Base-by-base conservation (phyloP, 2,113 vertebrate species). In the Rhabdomys dilectus region DNA sequence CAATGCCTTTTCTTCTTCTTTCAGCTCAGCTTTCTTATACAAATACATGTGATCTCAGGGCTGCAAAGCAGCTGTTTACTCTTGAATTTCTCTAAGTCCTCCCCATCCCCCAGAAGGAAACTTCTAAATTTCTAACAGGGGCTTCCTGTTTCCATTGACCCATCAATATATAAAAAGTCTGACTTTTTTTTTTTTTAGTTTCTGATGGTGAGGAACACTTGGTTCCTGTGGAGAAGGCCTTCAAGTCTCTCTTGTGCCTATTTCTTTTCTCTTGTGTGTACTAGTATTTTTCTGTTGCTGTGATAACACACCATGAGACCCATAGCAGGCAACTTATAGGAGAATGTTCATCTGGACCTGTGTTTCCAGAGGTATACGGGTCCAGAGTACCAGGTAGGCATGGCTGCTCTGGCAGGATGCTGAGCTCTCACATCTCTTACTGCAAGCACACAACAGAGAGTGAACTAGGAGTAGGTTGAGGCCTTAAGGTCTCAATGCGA, bases 71-170 rank as follows among this genome's bases (percentile, higher is more conserved):
- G 78, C 51, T 81, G 8, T 7, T 77, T 53, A 53, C 15, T 53
- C 53, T 84, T 78, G 82, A 22, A 62, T 91, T 84, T 93, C 94
- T 48, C 39, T 94, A 45, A 72, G 36, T 93, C 64, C 29, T 66
- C 29, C 29, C 64, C 45, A 80, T 3, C 7, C 51, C 73, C 1
- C 13, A 60, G 22, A 48, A 93, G 70, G 34, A n/a, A 1, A 7
- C 60, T 86, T 36, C 11, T 58, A 26, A 15, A 24, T 10, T 68
- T 13, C 21, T 48, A 42, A 51, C 51, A 53, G 42, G 68, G 58
- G 51, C 64, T 93, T 84, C 89, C 62, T 93, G 81, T 19, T 64
- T 96, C 53, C 80, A 42, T 48, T 75, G 15, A 64, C 48, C 53
- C 36, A 60, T 60, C 19, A 64, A 64, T 91, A 84, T 73, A 73